A percentile compares a stretch with the other conserved stretches of the same genome.
These are phyloP conservation scores for Zaprionus capensis DNA, from an alignment of 1,140 invertebrate species.

Conservation along the genomic window DNA sequence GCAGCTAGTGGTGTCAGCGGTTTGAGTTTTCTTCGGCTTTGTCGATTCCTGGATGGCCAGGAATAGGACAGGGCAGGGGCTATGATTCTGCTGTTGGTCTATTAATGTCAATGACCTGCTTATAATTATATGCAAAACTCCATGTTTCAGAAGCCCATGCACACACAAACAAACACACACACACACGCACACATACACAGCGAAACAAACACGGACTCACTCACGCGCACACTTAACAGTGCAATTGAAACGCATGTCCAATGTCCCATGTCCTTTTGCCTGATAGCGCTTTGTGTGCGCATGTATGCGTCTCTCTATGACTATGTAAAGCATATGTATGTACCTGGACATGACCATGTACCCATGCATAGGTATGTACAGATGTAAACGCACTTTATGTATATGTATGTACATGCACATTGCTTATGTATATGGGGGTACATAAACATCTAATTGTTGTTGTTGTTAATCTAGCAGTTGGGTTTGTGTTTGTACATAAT, in stretches of 20 bases:
- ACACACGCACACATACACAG: constrained; percentile 29
- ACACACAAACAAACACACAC: constrained; percentile 26
- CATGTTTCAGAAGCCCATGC: constrained; percentile 45
- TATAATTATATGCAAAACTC: constrained; percentile 81
- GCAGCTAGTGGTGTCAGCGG: neutral
- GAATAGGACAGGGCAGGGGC: neutral
- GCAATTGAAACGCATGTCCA: constrained; percentile 58
- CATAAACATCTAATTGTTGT: constrained; percentile 43
- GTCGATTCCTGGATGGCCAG: constrained; percentile 16
- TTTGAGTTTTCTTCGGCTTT: constrained; percentile 36
- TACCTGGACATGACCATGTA: constrained; percentile 5
- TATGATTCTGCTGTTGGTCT: constrained; percentile 25
- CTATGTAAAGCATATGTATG: constrained; percentile 21
- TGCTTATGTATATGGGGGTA: constrained; percentile 17
- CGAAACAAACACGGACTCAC: constrained; percentile 32
- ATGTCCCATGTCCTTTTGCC: constrained; percentile 65
- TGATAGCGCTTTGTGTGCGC: constrained; percentile 56
- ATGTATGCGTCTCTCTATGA: constrained; percentile 31
- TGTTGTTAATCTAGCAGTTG: neutral
- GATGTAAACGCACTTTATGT: constrained; percentile 22
- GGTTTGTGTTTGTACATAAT: constrained; percentile 48
- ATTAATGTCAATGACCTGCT: constrained; percentile 80
- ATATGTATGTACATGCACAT: constrained; percentile 23
- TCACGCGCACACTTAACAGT: constrained; percentile 39
- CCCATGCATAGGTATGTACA: constrained; percentile 28